phyloP scores from a whole-genome alignment of 2,888 invertebrate genomes.

The Tigriopus californicus region DNA sequence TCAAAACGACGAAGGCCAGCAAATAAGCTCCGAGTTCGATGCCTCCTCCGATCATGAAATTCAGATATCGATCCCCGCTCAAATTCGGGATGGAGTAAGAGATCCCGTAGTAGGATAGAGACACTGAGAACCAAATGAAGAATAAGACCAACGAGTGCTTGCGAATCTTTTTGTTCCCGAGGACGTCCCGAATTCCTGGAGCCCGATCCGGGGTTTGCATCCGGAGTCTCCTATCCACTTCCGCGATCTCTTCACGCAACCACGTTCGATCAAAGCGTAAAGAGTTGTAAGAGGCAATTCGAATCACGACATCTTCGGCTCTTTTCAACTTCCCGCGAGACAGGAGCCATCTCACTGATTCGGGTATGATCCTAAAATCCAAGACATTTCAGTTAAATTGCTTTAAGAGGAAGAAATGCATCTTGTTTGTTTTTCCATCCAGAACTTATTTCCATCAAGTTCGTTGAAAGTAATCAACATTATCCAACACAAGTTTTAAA shows the following conservation, averaged over 20 bases:
- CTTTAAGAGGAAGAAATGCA: too few relatives aligned
- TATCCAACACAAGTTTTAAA: too few relatives aligned
- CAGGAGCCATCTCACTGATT: constrained; percentile 21
- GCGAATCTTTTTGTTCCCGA: constrained; percentile 23
- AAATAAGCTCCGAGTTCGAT: constrained; percentile 31
- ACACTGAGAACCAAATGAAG: constrained; percentile 29
- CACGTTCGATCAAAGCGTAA: constrained; percentile 16
- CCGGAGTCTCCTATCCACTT: constrained; percentile 4
- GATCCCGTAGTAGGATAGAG: constrained; percentile 31
- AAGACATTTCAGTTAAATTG: neutral
- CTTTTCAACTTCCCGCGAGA: constrained; percentile 19
- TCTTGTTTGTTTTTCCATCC: too few relatives aligned
- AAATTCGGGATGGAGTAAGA: constrained; percentile 29
- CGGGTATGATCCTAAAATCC: constrained; percentile 20
- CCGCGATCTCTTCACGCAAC: constrained; percentile 17
- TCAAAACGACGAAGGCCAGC: constrained; percentile 26
- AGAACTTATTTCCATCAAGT: too few relatives aligned
- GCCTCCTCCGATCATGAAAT: constrained; percentile 32
- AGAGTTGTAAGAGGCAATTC: constrained; percentile 19
- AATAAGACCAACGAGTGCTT: constrained; percentile 24
- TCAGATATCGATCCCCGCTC: constrained; percentile 31
- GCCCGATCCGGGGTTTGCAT: constrained; percentile 13
- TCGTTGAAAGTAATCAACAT: too few relatives aligned
- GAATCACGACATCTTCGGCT: constrained; percentile 18
- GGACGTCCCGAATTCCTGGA: constrained; percentile 20